These are phyloP conservation scores for Mayetiola destructor DNA, from an alignment of 2,888 invertebrate genomes.

Conservation along the genomic window DNA sequence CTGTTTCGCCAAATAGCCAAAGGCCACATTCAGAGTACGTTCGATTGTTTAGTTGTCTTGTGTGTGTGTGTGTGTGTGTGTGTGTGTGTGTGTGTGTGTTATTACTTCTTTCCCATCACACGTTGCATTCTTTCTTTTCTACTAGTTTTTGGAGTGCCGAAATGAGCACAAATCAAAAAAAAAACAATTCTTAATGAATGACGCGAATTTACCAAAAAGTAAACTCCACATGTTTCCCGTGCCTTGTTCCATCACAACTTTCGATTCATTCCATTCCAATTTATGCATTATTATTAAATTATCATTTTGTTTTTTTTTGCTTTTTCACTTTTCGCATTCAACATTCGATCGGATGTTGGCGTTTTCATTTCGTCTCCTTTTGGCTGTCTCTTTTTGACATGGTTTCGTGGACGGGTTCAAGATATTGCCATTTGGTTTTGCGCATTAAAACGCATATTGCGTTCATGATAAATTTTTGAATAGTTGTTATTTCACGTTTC, in stretches of 20 bases:
- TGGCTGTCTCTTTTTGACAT: background rate
- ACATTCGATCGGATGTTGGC: slow-evolving; percentile 3
- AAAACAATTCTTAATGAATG: slow-evolving; percentile 9
- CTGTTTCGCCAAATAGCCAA: slow-evolving; percentile 7
- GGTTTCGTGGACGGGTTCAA: background rate
- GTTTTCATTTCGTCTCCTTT: background rate
- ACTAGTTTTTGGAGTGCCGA: background rate
- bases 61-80: background rate
- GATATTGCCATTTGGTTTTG: slow-evolving; percentile 3
- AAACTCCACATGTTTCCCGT: slow-evolving; percentile 2
- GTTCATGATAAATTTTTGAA: slow-evolving; percentile 6
- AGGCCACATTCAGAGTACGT: background rate
- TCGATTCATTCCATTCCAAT: background rate
- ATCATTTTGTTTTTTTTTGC: background rate
- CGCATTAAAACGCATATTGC: slow-evolving; percentile 11
- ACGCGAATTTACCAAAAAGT: background rate
- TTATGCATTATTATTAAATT: background rate
- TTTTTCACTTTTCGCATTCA: background rate
- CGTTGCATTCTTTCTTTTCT: background rate
- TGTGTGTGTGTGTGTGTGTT: background rate
- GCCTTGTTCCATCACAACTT: background rate
- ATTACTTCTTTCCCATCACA: background rate
- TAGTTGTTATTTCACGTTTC: background rate
- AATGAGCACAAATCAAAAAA: too few species aligned
- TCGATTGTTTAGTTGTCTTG: slow-evolving; percentile 9